These are phyloP conservation scores for Cherax quadricarinatus DNA, from an alignment of 1,140 invertebrate species.

Conservation along the genomic window DNA sequence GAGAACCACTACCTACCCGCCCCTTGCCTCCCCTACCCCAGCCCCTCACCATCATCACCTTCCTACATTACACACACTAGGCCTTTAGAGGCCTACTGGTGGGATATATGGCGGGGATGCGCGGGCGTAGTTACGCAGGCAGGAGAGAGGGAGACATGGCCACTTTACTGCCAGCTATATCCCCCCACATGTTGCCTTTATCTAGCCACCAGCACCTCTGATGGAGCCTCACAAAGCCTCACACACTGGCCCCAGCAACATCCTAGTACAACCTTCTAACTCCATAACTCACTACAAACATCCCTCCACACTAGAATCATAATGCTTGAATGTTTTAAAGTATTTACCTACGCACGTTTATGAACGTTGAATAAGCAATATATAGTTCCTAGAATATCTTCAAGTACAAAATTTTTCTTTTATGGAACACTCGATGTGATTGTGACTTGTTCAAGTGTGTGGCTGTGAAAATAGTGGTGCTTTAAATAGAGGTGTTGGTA, in stretches of 20 bases:
- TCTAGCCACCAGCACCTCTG: conserved; percentile 1
- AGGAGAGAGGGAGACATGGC: conserved; percentile 54
- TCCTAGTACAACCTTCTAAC: not conserved
- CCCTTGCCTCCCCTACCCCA: conserved; percentile 47
- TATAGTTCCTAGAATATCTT: not conserved
- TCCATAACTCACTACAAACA: not conserved
- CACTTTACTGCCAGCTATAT: conserved; percentile 12
- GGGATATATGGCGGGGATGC: conserved; percentile 23
- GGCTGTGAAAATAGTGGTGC: conserved; percentile 1
- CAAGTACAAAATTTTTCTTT: not conserved
- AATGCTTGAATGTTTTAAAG: no score
- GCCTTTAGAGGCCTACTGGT: not conserved
- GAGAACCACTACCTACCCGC: conserved; percentile 53
- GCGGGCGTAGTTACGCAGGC: conserved; percentile 45
- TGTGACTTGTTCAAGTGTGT: not conserved
- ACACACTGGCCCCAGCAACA: not conserved
- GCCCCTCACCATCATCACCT: conserved; percentile 50
- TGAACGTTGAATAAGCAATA: not conserved
- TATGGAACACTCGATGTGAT: not conserved
- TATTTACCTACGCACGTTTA: not conserved
- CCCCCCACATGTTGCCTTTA: conserved; percentile 29
- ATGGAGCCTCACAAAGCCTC: conserved; percentile 4
- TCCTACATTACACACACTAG: conserved; percentile 9
- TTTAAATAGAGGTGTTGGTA: not conserved
- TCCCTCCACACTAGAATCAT: not conserved